Percentiles rank a stretch among this genome's conserved stretches.
Evolutionary conservation across 2,888 invertebrate species (phyloP).

Genomic region (Platycheirus albimanus): DNA sequence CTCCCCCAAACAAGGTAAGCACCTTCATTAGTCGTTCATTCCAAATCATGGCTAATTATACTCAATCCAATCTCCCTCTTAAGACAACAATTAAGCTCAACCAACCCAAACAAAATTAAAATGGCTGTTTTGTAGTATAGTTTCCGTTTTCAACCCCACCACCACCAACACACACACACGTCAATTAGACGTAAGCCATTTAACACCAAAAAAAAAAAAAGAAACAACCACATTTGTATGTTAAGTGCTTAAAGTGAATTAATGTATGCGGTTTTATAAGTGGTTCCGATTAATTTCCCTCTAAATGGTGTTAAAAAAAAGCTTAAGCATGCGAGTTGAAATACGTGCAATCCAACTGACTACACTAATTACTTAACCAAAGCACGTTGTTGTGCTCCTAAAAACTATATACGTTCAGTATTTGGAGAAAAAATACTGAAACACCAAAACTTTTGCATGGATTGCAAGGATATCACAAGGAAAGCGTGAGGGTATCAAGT

Average conservation of each 20-base stretch:
- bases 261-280: constrained; percentile 13
- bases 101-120: constrained; percentile 14
- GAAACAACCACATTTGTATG: constrained; percentile 9
- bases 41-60: constrained; percentile 15
- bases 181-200: constrained; percentile 27
- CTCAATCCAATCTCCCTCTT: constrained; percentile 17
- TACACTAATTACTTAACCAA: constrained; percentile 37
- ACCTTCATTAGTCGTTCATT: neutral
- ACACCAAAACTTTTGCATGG: constrained; percentile 6
- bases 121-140: constrained; percentile 16
- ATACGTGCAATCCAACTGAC: neutral
- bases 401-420: neutral
- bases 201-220: too few relatives aligned
- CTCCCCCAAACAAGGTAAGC: constrained; percentile 21
- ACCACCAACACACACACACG: constrained; percentile 17
- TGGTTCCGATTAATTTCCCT: constrained; percentile 18
- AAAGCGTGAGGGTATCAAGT: neutral
- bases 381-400: constrained; percentile 10
- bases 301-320: constrained; percentile 16
- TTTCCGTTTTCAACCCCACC: constrained; percentile 7
- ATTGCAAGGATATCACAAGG: neutral
- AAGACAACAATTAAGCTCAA: constrained; percentile 16
- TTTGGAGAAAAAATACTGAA: neutral
- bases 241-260: constrained; percentile 12
- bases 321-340: neutral